phyloP scores from a whole-genome alignment of 2,113 vertebrate genomes.

The Psilopogon haemacephalus region DNA sequence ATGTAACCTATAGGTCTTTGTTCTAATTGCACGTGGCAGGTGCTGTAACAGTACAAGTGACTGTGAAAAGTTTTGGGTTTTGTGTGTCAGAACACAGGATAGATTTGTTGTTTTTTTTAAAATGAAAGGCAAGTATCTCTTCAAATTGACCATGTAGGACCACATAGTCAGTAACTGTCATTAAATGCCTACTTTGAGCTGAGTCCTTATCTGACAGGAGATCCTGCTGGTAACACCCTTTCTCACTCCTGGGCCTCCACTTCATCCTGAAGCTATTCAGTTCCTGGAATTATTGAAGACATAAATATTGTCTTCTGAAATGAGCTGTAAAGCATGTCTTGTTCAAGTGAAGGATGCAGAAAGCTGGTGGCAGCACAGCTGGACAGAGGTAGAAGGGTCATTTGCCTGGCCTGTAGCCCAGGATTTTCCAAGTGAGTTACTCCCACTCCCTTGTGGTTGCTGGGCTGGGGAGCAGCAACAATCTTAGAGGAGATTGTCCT shows the following conservation, averaged over 20 bases:
- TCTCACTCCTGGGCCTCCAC: not conserved
- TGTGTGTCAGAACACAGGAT: not conserved
- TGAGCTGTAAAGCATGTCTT: rapidly evolving
- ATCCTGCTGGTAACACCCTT: not conserved
- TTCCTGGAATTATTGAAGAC: not conserved
- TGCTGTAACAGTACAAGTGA: not conserved
- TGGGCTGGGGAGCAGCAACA: too few relatives aligned
- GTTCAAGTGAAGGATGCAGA: not conserved
- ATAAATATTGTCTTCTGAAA: not conserved
- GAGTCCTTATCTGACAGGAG: not conserved
- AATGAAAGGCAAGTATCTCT: not conserved
- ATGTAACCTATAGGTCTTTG: not conserved
- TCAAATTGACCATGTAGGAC: not conserved
- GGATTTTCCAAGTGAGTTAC: not conserved
- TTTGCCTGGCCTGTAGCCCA: not conserved
- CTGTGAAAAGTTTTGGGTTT: not conserved
- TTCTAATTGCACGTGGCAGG: not conserved
- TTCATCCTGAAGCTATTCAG: not conserved
- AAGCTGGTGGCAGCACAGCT: not conserved
- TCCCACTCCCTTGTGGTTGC: not conserved
- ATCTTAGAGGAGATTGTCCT: not conserved
- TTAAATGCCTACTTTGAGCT: not conserved
- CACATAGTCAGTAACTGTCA: not conserved
- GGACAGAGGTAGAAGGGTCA: not conserved
- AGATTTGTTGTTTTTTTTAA: not conserved